Evolutionary conservation across 2,113 vertebrate species (phyloP).

Genomic region (Centropus bengalensis): DNA sequence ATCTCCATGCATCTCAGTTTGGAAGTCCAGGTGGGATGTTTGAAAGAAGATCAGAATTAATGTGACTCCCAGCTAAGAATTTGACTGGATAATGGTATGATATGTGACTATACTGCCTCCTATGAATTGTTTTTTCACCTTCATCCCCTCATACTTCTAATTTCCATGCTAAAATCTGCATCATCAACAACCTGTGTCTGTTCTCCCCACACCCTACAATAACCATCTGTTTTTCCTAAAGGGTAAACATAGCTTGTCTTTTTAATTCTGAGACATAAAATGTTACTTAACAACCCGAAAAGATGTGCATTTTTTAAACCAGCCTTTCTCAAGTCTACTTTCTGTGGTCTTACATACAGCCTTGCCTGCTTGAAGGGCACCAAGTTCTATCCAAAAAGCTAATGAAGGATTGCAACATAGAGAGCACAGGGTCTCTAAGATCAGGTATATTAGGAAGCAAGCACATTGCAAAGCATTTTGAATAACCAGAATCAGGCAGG

Average conservation of each 20-base stretch:
- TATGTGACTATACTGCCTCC: not conserved
- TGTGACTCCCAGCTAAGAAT: not conserved
- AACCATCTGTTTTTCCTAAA: constrained; percentile 28
- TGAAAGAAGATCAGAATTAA: not conserved
- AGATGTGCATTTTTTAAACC: not conserved
- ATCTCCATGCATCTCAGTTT: not conserved
- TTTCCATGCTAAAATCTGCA: not conserved
- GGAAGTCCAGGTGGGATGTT: not conserved
- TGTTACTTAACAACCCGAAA: not conserved
- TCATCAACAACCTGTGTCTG: not conserved
- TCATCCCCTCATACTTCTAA: not conserved
- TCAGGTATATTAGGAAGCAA: not conserved
- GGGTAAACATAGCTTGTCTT: constrained; percentile 20
- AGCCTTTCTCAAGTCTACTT: not conserved
- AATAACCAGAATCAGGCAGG: not conserved
- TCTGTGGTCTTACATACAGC: not conserved
- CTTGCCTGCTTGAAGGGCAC: not conserved
- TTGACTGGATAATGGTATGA: not conserved
- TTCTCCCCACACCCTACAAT: constrained; percentile 3
- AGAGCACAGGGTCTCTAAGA: not conserved
- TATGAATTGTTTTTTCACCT: not conserved
- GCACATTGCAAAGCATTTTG: not conserved
- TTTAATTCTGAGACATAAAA: not conserved
- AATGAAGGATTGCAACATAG: not conserved
- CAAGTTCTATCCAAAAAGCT: not conserved